Conservation (phyloP, 2,113 vertebrate genomes). For the Ellobius talpinus region DNA sequence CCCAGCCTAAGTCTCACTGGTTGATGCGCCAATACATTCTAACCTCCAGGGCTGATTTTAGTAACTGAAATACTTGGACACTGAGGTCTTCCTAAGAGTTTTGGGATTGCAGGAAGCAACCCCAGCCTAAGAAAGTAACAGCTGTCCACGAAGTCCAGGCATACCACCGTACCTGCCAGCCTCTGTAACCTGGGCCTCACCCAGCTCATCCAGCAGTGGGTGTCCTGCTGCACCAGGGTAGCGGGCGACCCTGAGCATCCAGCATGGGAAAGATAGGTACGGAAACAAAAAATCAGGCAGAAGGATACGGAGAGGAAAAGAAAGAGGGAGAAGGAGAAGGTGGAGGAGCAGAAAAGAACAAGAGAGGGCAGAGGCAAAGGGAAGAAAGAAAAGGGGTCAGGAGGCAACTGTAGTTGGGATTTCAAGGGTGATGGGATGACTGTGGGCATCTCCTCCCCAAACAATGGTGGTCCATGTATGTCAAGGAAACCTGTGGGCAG, state of each 20-base stretch:
- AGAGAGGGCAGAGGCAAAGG: too few species aligned
- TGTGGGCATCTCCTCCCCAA: not conserved
- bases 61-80: not conserved
- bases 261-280: not conserved
- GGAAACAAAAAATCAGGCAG: not conserved
- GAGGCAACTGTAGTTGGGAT: not conserved
- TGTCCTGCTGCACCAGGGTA: not conserved
- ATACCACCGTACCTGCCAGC: not conserved
- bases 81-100: not conserved
- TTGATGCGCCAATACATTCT: not conserved
- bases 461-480: fast-evolving
- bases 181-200: fast-evolving
- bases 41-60: constrained; percentile 21
- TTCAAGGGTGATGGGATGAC: not conserved
- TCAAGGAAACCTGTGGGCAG: not conserved
- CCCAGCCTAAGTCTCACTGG: not conserved
- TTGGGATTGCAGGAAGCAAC: not conserved
- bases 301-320: not conserved
- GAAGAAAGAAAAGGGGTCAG: too few species aligned
- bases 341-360: not conserved
- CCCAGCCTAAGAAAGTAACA: not conserved
- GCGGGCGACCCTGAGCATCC: not conserved
- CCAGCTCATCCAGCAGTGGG: not conserved
- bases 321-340: not conserved
- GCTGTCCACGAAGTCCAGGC: not conserved